Percentiles rank a stretch among this genome's conserved stretches.
phyloP scores from a whole-genome alignment of 2,797 vertebrate species.

The Squalus acanthias region DNA sequence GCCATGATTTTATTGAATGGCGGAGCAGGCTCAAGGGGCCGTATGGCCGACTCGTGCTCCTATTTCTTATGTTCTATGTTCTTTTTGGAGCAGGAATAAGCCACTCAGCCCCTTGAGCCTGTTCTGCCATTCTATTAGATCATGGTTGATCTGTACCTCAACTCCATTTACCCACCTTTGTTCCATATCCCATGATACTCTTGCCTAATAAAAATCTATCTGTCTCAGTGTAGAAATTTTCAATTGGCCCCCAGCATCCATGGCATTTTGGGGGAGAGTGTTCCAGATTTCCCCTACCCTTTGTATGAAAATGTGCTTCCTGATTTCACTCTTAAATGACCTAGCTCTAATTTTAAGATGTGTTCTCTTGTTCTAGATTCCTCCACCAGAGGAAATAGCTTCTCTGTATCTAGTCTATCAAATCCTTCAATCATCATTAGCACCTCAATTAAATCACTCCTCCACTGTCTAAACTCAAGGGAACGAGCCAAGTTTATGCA shows the following conservation, averaged over 20 bases:
- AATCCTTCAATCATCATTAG: not conserved
- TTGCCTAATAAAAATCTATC: not conserved
- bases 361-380: not conserved
- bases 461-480: not conserved
- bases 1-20: too few relatives aligned
- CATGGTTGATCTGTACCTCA: not conserved
- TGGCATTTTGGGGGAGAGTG: not conserved
- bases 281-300: not conserved
- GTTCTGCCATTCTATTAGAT: not conserved
- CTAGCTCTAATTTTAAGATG: not conserved
- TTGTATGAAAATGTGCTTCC: not conserved
- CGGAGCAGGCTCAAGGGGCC: too few relatives aligned
- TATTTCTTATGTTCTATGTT: too few relatives aligned
- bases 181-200: not conserved
- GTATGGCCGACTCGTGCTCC: too few relatives aligned
- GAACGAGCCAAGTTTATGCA: not conserved
- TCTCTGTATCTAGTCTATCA: not conserved
- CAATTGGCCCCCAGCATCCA: not conserved
- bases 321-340: not conserved
- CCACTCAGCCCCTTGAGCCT: too few relatives aligned
- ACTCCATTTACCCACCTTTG: too few relatives aligned
- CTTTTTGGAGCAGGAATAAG: not conserved
- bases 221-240: not conserved
- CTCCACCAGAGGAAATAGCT: not conserved
- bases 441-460: not conserved